Evolutionary conservation across 2,888 invertebrate species (phyloP).

Genomic region (Drosophila niveifrons): DNA sequence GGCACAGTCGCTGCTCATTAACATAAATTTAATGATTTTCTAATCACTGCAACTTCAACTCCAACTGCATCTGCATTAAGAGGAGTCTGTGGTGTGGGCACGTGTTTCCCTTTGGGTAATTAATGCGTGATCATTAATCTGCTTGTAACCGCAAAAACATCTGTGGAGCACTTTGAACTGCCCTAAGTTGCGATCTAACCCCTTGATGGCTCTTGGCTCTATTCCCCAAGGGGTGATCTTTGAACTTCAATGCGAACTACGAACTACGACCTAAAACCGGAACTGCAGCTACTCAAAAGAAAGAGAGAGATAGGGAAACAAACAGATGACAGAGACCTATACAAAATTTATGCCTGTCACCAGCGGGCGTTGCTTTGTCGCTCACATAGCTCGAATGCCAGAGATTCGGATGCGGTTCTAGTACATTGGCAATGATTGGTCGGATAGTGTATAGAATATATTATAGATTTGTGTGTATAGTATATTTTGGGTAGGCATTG

Average conservation of each 20-base stretch:
- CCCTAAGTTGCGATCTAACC: slow-evolving; percentile 9
- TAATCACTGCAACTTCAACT: slow-evolving; percentile 72
- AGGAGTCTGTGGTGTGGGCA: slow-evolving; percentile 51
- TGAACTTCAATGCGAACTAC: slow-evolving; percentile 28
- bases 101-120: slow-evolving; percentile 72
- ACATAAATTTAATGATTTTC: slow-evolving; percentile 83
- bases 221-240: slow-evolving; percentile 51
- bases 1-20: slow-evolving; percentile 68
- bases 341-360: slow-evolving; percentile 79
- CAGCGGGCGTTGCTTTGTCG: slow-evolving; percentile 62
- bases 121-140: slow-evolving; percentile 74
- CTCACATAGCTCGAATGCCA: slow-evolving; percentile 57
- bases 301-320: slow-evolving; percentile 1
- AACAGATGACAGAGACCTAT: slow-evolving; percentile 42
- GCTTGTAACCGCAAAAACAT: slow-evolving; percentile 44
- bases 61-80: slow-evolving; percentile 29
- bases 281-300: slow-evolving; percentile 33
- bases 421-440: slow-evolving; percentile 83
- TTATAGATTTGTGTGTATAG: not conserved
- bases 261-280: slow-evolving; percentile 49
- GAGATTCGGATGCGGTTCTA: slow-evolving; percentile 65
- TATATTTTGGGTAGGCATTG: slow-evolving; percentile 70
- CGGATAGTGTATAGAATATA: slow-evolving; percentile 47
- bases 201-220: slow-evolving; percentile 12
- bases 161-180: slow-evolving; percentile 43